phyloP scores from a whole-genome alignment of 2,113 vertebrate species.

The Macroglossus sobrinus region DNA sequence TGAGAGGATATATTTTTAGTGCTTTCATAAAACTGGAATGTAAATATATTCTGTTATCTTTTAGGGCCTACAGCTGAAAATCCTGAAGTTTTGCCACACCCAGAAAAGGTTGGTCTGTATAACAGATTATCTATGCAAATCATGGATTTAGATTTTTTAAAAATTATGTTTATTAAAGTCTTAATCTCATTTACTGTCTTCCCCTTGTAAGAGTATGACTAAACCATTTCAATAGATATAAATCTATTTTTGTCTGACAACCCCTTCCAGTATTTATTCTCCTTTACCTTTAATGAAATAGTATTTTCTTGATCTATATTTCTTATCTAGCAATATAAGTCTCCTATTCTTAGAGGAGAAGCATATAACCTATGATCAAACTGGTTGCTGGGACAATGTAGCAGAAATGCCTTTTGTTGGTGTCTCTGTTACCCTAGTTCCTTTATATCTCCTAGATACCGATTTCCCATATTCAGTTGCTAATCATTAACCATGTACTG shows the following conservation, averaged over 20 bases:
- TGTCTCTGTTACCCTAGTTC: neutral
- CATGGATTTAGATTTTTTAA: neutral
- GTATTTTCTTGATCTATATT: neutral
- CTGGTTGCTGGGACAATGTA: neutral
- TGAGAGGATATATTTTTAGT: neutral
- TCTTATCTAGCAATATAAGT: neutral
- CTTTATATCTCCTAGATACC: neutral
- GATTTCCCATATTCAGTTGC: neutral
- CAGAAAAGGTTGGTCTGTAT: slow-evolving; percentile 75
- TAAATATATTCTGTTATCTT: slow-evolving; percentile 59
- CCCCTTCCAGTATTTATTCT: slow-evolving; percentile 9
- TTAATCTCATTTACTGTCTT: neutral
- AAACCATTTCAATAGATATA: neutral
- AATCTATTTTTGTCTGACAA: neutral
- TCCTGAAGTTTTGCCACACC: slow-evolving; percentile 58
- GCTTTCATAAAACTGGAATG: slow-evolving; percentile 12
- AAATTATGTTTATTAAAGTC: neutral
- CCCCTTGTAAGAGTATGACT: neutral
- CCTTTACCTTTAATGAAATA: neutral
- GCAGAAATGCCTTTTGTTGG: neutral
- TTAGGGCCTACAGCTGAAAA: slow-evolving; percentile 59
- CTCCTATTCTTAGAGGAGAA: neutral
- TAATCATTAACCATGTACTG: neutral
- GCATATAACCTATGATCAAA: neutral
- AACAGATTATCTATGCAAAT: neutral